These are phyloP conservation scores for Camponotus floridanus DNA, from an alignment of 1,140 invertebrate genomes.

Conservation along the genomic window DNA sequence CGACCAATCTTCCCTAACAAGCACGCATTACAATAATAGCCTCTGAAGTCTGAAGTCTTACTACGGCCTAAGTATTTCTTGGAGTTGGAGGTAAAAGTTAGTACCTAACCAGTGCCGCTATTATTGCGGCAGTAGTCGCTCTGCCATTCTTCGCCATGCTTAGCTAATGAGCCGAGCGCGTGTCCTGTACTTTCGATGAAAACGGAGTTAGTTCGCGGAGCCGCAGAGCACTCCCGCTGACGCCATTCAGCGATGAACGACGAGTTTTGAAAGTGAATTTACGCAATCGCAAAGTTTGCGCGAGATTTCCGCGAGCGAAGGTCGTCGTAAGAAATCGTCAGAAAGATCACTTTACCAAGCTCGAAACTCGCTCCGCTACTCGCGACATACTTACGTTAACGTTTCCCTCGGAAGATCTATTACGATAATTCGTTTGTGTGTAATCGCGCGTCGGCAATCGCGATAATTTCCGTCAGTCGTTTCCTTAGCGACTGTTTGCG, in stretches of 20 bases:
- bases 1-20: constrained; percentile 60
- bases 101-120: constrained; percentile 33
- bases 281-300: constrained; percentile 58
- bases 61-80: constrained; percentile 63
- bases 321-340: constrained; percentile 52
- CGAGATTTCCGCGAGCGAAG: constrained; percentile 50
- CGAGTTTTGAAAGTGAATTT: constrained; percentile 70
- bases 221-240: neutral
- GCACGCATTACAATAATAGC: constrained; percentile 47
- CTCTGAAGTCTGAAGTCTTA: constrained; percentile 41
- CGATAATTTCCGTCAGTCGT: constrained; percentile 39
- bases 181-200: constrained; percentile 71
- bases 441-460: constrained; percentile 17
- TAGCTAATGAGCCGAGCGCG: constrained; percentile 68
- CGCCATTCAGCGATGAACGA: constrained; percentile 50
- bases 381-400: constrained; percentile 9
- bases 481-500: neutral
- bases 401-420: constrained; percentile 21
- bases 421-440: constrained; percentile 49
- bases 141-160: constrained; percentile 53
- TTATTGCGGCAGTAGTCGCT: constrained; percentile 37
- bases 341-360: constrained; percentile 33
- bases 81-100: constrained; percentile 62
- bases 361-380: neutral
- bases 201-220: constrained; percentile 65